These are phyloP conservation scores for Idaea straminata DNA, from an alignment of 2,888 invertebrate species.

Conservation along the genomic window DNA sequence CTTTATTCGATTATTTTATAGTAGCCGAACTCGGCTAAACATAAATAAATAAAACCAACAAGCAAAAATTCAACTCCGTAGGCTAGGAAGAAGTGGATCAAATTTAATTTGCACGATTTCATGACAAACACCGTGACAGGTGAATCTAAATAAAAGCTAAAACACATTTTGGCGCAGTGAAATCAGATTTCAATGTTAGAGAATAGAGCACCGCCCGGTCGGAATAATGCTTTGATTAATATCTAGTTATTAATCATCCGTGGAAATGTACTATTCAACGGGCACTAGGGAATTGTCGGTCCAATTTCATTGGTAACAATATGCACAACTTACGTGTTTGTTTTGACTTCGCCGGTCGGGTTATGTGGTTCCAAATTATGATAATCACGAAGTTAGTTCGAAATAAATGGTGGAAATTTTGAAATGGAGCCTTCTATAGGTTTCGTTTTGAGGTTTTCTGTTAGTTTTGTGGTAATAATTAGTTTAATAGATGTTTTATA, in stretches of 20 bases:
- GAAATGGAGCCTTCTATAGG: neutral
- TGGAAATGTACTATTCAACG: conserved; percentile 65
- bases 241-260: conserved; percentile 65
- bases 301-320: conserved; percentile 64
- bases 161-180: neutral
- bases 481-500: neutral
- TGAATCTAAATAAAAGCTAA: too few species aligned
- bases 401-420: neutral
- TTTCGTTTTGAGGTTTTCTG: neutral
- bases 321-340: conserved; percentile 33
- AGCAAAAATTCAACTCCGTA: too few species aligned
- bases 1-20: too few species aligned
- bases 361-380: neutral
- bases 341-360: conserved; percentile 28
- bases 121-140: too few species aligned
- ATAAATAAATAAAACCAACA: too few species aligned
- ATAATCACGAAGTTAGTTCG: neutral
- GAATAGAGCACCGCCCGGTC: conserved; percentile 26
- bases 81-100: too few species aligned
- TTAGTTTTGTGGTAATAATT: neutral
- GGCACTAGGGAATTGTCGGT: conserved; percentile 59
- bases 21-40: too few species aligned
- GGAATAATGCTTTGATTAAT: conserved; percentile 67
- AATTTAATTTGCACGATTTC: too few species aligned
- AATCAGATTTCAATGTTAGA: neutral